Evolutionary conservation across 2,797 vertebrate genomes (phyloP), one percentile per base, ranked within the genome.

Genomic region (Pseudochirops cupreus): DNA sequence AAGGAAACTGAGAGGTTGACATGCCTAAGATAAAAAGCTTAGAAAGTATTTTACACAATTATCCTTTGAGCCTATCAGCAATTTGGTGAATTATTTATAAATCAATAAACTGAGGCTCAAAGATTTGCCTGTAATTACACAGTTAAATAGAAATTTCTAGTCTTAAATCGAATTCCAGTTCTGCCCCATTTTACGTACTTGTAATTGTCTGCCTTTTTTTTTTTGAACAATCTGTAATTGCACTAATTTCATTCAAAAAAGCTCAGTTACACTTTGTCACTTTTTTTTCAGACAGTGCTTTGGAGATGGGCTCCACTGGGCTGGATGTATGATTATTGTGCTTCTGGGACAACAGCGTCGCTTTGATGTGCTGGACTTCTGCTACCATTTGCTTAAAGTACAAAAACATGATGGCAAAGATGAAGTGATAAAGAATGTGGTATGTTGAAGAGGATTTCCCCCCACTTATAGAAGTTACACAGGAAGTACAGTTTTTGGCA

Each of bases 381-480:
- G 99, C 99, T 99, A 99, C 98, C 99, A 99, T 97, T 99, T 99
- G 0, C 98, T 99, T 52, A 99, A 99, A 97, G 99, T 99, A 96
- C 99, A 99, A 98, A 99, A 99, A 95, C 99, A 99, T 0, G 99
- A 99, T 0, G 99, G 99, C 98, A 99, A 99, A 97, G 99, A 99
- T 0, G 99, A 99, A 97, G 97, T 99, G 95, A 99, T 99, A 98
- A 99, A 99, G 98, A 99, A 99, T 0, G 99, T 99, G 99, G 99
- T 99, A 99, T 97, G 99, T 98, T 67, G 91, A 94, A 90, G 91
- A 93, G 5, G 26, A 29, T 56, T 53, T n/a, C 54, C 53, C 1
- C 26, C 29, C 16, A 21, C 26, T 0, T 4, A 1, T 18, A 9
- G 29, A 62, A 12, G 11, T 62, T 53, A 67, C 53, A 21, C 46